A percentile compares a stretch with the other conserved stretches of the same genome.
phyloP scores from a whole-genome alignment of 2,113 vertebrate species.

The Sterna hirundo region DNA sequence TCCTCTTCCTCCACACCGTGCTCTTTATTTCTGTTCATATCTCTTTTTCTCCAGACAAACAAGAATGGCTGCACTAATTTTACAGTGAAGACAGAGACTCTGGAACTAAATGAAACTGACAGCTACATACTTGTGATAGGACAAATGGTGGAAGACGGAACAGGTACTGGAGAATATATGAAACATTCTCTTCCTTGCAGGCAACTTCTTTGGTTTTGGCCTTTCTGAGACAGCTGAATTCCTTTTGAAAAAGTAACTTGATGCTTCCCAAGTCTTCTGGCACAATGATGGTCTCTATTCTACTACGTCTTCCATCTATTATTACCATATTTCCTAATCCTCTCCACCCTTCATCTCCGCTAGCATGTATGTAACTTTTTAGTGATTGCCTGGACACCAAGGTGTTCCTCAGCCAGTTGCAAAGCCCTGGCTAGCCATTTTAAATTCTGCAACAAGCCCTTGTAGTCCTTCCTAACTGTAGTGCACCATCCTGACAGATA shows the following conservation, averaged over 20 bases:
- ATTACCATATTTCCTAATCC: background rate
- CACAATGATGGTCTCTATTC: background rate
- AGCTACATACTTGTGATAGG: rapidly evolving
- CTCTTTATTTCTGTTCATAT: background rate
- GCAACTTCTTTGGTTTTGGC: background rate
- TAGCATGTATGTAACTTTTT: background rate
- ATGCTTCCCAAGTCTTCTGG: background rate
- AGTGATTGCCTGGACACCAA: background rate
- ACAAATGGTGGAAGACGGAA: conserved; percentile 52
- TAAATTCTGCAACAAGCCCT: background rate
- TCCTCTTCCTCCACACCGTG: background rate
- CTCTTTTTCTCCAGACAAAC: conserved; percentile 42
- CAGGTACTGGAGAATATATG: conserved; percentile 32
- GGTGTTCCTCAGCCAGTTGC: background rate
- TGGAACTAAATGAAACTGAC: background rate
- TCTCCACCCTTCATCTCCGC: background rate
- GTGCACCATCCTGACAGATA: background rate
- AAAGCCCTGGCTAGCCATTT: background rate
- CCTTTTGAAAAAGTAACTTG: background rate
- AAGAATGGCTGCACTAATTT: conserved; percentile 39
- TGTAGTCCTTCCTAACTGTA: background rate
- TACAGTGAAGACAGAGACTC: conserved; percentile 29
- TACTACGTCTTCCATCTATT: background rate
- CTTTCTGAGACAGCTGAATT: background rate
- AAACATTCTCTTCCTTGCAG: background rate